Percentiles rank a stretch among this genome's conserved stretches.
phyloP scores from a whole-genome alignment of 2,113 vertebrate species.

The Isichthys henryi region DNA sequence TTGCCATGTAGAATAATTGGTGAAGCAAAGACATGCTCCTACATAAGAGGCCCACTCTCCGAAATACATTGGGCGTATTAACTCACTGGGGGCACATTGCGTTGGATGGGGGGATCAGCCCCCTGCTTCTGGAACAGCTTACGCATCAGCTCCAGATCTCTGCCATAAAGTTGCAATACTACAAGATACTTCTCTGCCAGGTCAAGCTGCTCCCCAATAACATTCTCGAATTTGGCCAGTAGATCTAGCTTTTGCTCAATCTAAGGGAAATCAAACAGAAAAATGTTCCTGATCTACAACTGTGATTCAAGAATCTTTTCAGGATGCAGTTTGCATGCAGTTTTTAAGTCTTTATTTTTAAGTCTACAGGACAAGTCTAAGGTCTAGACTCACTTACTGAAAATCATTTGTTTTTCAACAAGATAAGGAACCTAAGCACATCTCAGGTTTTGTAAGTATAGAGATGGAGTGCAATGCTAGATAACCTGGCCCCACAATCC shows the following conservation, averaged over 20 bases:
- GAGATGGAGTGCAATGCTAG: not conserved
- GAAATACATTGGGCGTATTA: not conserved
- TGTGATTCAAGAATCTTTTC: not conserved
- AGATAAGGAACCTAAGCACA: too few relatives aligned
- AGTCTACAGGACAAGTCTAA: too few relatives aligned
- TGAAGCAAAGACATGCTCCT: not conserved
- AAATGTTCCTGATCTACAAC: not conserved
- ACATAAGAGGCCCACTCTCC: not conserved
- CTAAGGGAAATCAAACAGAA: conserved; percentile 40
- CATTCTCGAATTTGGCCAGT: conserved; percentile 57
- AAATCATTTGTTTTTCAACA: not conserved
- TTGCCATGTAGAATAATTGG: not conserved
- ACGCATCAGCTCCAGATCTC: conserved; percentile 63
- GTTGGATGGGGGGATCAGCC: conserved; percentile 59
- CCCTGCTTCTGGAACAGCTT: conserved; percentile 64
- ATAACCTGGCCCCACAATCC: not conserved
- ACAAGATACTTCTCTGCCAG: conserved; percentile 54
- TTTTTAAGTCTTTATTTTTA: too few relatives aligned
- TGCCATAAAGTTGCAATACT: conserved; percentile 60
- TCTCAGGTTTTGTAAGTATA: not conserved
- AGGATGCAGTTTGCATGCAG: not conserved
- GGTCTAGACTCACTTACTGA: not conserved
- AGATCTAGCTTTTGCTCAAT: conserved; percentile 65
- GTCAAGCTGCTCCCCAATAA: conserved; percentile 54
- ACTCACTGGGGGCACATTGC: conserved; percentile 66